These are phyloP conservation scores for Neoaliturus tenellus DNA, from an alignment of 2,888 invertebrate genomes.

Conservation along the genomic window DNA sequence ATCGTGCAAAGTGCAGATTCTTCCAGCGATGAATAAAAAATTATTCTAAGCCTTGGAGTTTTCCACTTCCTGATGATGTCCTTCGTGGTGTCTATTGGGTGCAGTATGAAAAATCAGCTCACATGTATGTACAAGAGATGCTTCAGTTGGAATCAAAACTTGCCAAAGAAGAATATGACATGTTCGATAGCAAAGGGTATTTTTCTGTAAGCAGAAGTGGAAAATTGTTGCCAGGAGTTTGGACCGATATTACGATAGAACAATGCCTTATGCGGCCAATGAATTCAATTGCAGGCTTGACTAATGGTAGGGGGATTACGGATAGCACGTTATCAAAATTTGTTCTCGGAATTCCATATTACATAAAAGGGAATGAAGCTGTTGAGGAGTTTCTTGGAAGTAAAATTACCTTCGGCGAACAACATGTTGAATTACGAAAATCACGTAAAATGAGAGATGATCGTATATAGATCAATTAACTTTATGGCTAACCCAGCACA, in stretches of 20 bases:
- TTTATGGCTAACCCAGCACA: constrained; percentile 16
- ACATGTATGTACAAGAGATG: not conserved
- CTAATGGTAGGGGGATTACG: constrained; percentile 2
- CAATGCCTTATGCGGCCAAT: no score
- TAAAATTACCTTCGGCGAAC: not conserved
- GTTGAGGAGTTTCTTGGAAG: not conserved
- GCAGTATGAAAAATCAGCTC: constrained; percentile 65
- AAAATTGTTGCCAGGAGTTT: not conserved
- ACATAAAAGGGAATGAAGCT: not conserved
- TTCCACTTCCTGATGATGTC: no score
- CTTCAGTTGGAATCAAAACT: not conserved
- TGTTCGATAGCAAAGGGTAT: not conserved
- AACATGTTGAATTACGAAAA: not conserved
- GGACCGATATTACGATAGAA: no score
- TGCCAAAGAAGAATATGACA: not conserved
- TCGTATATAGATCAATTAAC: not conserved
- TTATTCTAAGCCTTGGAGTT: no score
- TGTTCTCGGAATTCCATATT: constrained; percentile 1
- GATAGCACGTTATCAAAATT: not conserved
- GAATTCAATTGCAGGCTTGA: no score
- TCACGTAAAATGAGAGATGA: not conserved
- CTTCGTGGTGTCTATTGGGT: not conserved
- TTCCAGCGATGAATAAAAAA: not conserved
- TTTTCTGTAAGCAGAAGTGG: not conserved
- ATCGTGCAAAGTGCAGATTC: not conserved